phyloP scores from a whole-genome alignment of 2,113 vertebrate genomes.

The Ibidorhyncha struthersii region DNA sequence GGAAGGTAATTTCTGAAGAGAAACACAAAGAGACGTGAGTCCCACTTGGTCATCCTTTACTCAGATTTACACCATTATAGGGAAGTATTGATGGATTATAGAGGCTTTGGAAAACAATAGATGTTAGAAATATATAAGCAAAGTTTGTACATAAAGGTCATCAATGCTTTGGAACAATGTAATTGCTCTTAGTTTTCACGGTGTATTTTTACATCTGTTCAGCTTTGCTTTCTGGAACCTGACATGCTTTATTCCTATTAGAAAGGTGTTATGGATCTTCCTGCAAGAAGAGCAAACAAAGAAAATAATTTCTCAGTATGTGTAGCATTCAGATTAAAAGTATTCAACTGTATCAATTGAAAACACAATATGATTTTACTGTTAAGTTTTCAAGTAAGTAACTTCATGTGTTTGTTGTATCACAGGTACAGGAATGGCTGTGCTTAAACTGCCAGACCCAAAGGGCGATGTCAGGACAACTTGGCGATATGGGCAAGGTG shows the following conservation, averaged over 20 bases:
- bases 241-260: background rate
- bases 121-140: background rate
- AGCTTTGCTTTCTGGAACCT: background rate
- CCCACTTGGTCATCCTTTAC: background rate
- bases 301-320: background rate
- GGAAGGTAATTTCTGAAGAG: background rate
- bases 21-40: background rate
- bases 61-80: background rate
- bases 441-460: slow-evolving; percentile 96
- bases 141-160: background rate
- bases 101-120: background rate
- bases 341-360: background rate
- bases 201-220: background rate
- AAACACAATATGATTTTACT: background rate
- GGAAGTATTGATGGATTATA: background rate
- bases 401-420: slow-evolving; percentile 29
- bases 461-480: slow-evolving; percentile 87
- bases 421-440: slow-evolving; percentile 92
- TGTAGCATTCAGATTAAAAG: background rate
- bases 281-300: background rate
- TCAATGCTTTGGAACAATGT: background rate
- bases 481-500: slow-evolving; percentile 82
- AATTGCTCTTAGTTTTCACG: background rate
- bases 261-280: background rate
- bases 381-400: background rate